phyloP scores from a whole-genome alignment of 2,888 invertebrate species.

The Diadromus collaris region DNA sequence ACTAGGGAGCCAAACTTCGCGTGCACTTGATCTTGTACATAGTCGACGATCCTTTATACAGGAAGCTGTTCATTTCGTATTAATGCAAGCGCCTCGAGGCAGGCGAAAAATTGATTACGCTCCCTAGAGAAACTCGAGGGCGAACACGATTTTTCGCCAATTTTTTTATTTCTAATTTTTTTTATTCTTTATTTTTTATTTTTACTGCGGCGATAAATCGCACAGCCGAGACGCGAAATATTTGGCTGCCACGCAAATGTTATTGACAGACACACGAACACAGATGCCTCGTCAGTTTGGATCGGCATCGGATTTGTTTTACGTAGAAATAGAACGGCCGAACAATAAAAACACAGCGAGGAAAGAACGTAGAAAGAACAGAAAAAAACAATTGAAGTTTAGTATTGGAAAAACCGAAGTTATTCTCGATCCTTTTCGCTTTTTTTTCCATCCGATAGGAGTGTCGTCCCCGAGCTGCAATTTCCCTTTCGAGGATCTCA shows the following conservation, averaged over 20 bases:
- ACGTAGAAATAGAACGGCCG: background rate
- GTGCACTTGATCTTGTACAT: background rate
- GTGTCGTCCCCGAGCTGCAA: constrained; percentile 76
- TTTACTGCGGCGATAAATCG: constrained; percentile 1
- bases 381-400: background rate
- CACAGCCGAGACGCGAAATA: background rate
- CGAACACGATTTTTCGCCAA: background rate
- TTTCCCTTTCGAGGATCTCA: constrained; percentile 79
- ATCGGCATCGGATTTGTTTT: background rate
- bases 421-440: constrained; percentile 41
- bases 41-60: background rate
- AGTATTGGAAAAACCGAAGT: background rate
- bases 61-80: constrained; percentile 1
- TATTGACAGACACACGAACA: constrained; percentile 17
- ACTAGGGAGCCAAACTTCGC: constrained; percentile 2
- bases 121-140: background rate
- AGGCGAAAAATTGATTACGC: constrained; percentile 6
- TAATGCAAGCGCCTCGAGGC: background rate
- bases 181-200: background rate
- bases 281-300: constrained; percentile 17
- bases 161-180: too few relatives aligned
- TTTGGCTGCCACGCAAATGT: background rate
- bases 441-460: constrained; percentile 76
- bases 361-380: constrained; percentile 12
- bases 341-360: background rate